Evolutionary conservation across 2,888 invertebrate species (phyloP).

Genomic region (Leptinotarsa rubiginosa): DNA sequence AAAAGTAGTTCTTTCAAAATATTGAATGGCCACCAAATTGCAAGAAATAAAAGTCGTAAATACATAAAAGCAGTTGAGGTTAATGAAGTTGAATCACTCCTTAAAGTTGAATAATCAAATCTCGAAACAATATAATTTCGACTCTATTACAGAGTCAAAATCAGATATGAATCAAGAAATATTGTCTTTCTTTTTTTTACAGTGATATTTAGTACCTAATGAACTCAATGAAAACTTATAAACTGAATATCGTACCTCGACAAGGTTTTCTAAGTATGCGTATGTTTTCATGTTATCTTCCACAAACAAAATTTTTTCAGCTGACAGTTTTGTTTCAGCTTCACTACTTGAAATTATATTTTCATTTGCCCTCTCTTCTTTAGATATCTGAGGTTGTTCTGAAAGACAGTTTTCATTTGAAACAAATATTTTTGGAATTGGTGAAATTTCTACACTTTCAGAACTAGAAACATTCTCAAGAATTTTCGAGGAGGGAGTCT

Average conservation of each 20-base stretch:
- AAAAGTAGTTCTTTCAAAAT: neutral
- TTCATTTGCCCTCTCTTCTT: neutral
- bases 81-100: neutral
- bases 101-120: neutral
- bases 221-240: conserved; percentile 2
- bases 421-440: neutral
- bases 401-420: neutral
- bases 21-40: neutral
- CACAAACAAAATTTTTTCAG: conserved; percentile 2
- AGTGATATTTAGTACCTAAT: neutral
- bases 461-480: neutral
- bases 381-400: neutral
- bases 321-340: neutral
- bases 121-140: neutral
- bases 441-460: neutral
- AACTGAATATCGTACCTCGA: conserved; percentile 7
- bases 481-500: neutral
- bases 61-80: too few relatives aligned
- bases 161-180: neutral
- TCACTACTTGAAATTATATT: neutral
- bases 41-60: too few relatives aligned
- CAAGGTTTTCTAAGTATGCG: conserved; percentile 4
- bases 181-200: neutral
- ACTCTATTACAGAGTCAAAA: neutral
- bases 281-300: neutral